Percentiles rank a stretch among this genome's conserved stretches.
Evolutionary conservation across 2,797 vertebrate species (phyloP).

Genomic region (Anguilla anguilla): DNA sequence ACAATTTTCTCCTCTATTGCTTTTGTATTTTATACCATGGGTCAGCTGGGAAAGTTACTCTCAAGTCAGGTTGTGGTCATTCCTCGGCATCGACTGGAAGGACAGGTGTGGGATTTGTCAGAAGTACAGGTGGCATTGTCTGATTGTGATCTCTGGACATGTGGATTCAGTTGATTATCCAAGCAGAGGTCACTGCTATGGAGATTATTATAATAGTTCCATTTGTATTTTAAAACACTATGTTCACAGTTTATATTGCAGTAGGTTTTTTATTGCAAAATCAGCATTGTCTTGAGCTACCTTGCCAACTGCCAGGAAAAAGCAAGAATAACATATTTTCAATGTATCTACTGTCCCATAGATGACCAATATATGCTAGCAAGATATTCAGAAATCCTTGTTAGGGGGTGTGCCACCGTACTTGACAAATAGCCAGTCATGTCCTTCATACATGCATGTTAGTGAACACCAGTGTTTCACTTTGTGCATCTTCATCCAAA

Average conservation of each 20-base stretch:
- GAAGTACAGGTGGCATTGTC: slow-evolving; percentile 60
- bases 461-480: slow-evolving; percentile 75
- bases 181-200: not conserved
- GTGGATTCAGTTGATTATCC: slow-evolving; percentile 49
- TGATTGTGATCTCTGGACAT: slow-evolving; percentile 51
- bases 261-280: not conserved
- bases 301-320: not conserved
- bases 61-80: slow-evolving; percentile 83
- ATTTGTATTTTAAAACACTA: not conserved
- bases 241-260: not conserved
- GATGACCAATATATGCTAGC: slow-evolving; percentile 35
- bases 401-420: slow-evolving; percentile 49
- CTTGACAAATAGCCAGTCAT: slow-evolving; percentile 73
- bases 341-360: not conserved
- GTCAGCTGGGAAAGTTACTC: slow-evolving; percentile 78
- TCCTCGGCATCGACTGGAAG: slow-evolving; percentile 77
- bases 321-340: not conserved
- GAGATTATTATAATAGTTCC: not conserved
- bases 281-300: not conserved
- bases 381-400: slow-evolving; percentile 58
- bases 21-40: slow-evolving; percentile 53
- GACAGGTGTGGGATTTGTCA: slow-evolving; percentile 71
- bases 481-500: slow-evolving; percentile 73
- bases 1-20: not conserved
- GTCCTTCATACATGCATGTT: slow-evolving; percentile 81